These are phyloP conservation scores for Metopia argyrocephala DNA, from an alignment of 2,888 invertebrate species.

Conservation along the genomic window DNA sequence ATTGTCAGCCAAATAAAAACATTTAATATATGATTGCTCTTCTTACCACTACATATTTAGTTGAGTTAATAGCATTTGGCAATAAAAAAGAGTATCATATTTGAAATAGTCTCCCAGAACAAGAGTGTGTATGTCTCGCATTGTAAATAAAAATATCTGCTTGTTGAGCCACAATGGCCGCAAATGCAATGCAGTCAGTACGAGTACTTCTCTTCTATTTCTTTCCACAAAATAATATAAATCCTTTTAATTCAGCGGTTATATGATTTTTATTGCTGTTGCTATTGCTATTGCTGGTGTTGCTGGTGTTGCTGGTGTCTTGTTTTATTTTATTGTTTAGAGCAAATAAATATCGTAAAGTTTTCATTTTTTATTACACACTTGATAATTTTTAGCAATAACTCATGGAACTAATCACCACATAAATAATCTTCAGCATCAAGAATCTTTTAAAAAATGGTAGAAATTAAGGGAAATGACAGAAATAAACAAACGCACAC, in stretches of 20 bases:
- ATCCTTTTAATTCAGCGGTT: too few relatives aligned
- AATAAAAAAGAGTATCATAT: too few relatives aligned
- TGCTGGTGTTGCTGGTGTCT: background rate
- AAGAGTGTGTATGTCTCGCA: too few relatives aligned
- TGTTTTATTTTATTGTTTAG: background rate
- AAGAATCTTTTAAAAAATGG: slow-evolving; percentile 24
- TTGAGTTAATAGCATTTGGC: slow-evolving; percentile 21
- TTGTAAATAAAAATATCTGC: too few relatives aligned
- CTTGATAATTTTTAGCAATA: slow-evolving; percentile 75
- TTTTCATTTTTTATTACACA: slow-evolving; percentile 72
- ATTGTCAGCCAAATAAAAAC: slow-evolving; percentile 47
- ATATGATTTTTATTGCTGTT: too few relatives aligned
- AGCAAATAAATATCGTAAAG: slow-evolving; percentile 35
- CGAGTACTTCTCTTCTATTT: too few relatives aligned
- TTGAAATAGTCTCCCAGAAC: too few relatives aligned
- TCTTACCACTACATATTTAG: slow-evolving; percentile 34
- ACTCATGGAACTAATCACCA: slow-evolving; percentile 76
- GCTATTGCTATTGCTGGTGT: background rate
- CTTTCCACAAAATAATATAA: too few relatives aligned
- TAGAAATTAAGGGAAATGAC: background rate
- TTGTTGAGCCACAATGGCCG: too few relatives aligned
- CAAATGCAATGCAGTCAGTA: too few relatives aligned
- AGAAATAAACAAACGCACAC: background rate
- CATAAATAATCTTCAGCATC: slow-evolving; percentile 74
- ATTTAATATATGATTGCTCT: slow-evolving; percentile 38